A percentile compares a stretch with the other conserved stretches of the same genome.
These are phyloP conservation scores for Apotomis turbidana DNA, from an alignment of 2,888 invertebrate species.

Conservation along the genomic window DNA sequence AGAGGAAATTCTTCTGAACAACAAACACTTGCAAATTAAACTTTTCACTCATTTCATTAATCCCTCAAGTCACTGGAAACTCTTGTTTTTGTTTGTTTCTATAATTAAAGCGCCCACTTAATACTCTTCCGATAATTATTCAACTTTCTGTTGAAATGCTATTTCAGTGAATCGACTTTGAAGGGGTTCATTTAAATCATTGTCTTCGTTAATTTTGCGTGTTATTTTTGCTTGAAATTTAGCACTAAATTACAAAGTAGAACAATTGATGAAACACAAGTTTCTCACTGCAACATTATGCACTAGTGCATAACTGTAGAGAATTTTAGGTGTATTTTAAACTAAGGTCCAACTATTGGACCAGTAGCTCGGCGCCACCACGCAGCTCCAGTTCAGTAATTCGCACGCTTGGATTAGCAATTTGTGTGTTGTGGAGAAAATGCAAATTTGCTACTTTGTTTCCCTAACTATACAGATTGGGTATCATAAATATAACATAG, in stretches of 20 bases:
- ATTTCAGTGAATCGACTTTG: constrained; percentile 63
- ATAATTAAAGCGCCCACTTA: constrained; percentile 76
- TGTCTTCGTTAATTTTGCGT: constrained; percentile 11
- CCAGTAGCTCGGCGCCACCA: constrained; percentile 70
- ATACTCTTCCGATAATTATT: constrained; percentile 72
- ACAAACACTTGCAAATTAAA: constrained; percentile 63
- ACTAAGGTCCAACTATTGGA: constrained; percentile 52
- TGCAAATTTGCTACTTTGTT: constrained; percentile 50
- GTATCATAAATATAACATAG: not conserved
- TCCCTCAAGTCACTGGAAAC: constrained; percentile 68
- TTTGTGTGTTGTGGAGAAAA: constrained; percentile 66
- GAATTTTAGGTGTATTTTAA: constrained; percentile 55
- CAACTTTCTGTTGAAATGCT: constrained; percentile 61
- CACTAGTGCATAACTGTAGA: not conserved
- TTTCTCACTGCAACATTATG: not conserved
- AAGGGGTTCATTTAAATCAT: constrained; percentile 48
- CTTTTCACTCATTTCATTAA: constrained; percentile 60
- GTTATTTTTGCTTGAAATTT: constrained; percentile 1
- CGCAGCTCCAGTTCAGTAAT: constrained; percentile 75
- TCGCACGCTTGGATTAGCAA: constrained; percentile 69
- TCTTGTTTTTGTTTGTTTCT: constrained; percentile 77
- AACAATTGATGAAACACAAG: not conserved
- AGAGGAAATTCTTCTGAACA: constrained; percentile 45
- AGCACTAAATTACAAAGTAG: not conserved
- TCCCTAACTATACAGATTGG: constrained; percentile 10